Conservation (phyloP, 2,113 vertebrate genomes). For the Promerops cafer region DNA sequence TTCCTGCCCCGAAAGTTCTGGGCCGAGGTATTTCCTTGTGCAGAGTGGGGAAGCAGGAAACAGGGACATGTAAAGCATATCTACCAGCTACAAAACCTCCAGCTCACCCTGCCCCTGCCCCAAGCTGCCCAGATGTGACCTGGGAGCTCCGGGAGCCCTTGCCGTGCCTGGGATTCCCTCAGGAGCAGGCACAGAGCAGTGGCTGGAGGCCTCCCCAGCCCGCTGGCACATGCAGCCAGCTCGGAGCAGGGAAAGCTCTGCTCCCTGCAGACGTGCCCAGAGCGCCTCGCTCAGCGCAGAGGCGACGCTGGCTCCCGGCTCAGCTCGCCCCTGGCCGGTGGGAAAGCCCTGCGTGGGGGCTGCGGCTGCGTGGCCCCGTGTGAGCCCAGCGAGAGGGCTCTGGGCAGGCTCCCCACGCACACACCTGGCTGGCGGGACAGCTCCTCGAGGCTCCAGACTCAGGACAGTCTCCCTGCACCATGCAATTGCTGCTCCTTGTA, state of each 20-base stretch:
- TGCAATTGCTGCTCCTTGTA: conserved; percentile 57
- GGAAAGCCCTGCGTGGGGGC: not conserved
- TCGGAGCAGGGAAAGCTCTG: not conserved
- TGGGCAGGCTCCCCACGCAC: not conserved
- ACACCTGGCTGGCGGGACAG: not conserved
- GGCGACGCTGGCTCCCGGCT: fast-evolving
- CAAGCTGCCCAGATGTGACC: conserved; percentile 9
- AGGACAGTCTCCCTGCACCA: not conserved
- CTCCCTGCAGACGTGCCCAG: not conserved
- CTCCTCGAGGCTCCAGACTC: conserved; percentile 23
- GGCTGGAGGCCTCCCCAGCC: not conserved
- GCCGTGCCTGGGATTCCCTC: not conserved
- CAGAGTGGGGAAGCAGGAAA: not conserved
- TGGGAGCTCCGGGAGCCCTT: not conserved
- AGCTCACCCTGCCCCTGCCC: not conserved
- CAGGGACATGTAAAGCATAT: not conserved
- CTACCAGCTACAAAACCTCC: not conserved
- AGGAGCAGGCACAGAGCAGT: not conserved
- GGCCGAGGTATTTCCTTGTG: not conserved
- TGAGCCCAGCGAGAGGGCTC: not conserved
- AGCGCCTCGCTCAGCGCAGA: not conserved
- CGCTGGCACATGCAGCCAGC: not conserved
- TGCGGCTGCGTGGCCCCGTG: not conserved
- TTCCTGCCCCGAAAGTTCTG: not conserved
- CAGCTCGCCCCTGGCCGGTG: fast-evolving